A percentile compares a stretch with the other conserved stretches of the same genome.
Conservation (phyloP, 2,113 vertebrate genomes). For the Chloroceryle aenea region DNA sequence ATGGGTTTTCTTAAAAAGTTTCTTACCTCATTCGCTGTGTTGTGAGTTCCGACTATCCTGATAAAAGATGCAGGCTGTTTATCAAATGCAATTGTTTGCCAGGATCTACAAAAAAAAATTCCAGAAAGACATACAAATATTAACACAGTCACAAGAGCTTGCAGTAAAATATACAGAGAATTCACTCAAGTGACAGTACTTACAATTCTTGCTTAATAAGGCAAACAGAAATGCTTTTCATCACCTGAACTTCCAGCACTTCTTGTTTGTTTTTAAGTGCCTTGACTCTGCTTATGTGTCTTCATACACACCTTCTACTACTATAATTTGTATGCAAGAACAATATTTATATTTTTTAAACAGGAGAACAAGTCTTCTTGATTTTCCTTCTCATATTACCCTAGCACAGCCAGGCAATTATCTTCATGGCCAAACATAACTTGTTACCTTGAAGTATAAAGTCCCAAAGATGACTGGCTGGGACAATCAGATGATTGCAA, state of each 20-base stretch:
- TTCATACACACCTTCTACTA: not conserved
- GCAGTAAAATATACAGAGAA: not conserved
- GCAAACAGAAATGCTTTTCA: not conserved
- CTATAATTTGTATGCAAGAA: not conserved
- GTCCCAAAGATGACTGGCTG: not conserved
- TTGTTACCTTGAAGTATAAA: not conserved
- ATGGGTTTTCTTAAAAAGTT: not conserved
- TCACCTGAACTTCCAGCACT: not conserved
- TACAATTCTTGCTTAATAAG: not conserved
- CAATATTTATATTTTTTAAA: not conserved
- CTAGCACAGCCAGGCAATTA: not conserved
- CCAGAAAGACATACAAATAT: conserved; percentile 6
- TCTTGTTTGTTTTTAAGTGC: not conserved
- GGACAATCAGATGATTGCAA: not conserved
- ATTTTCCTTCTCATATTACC: not conserved
- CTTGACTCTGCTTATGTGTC: not conserved
- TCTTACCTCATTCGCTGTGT: conserved; percentile 96
- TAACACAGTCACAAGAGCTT: not conserved
- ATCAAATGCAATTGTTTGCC: conserved; percentile 93
- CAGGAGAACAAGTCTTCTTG: not conserved
- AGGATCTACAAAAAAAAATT: conserved; percentile 82
- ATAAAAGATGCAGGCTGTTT: conserved; percentile 93
- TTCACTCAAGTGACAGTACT: not conserved
- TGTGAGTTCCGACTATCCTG: conserved; percentile 96
- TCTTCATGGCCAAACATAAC: not conserved